Evolutionary conservation across 2,888 invertebrate species (phyloP).

Genomic region (Cerceris ruficornis): DNA sequence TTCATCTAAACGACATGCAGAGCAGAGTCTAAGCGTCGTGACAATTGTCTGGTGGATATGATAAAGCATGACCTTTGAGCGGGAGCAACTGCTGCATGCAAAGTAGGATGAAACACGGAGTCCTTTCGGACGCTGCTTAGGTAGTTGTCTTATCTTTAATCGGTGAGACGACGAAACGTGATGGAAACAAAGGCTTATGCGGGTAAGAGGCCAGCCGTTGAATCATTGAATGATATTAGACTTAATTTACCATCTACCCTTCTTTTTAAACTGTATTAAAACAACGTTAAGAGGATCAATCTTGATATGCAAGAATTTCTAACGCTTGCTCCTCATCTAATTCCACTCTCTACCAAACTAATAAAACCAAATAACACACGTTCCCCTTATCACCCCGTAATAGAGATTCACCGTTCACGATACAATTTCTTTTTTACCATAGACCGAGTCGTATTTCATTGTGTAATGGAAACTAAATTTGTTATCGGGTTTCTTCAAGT

Average conservation of each 20-base stretch:
- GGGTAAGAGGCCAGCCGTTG: neutral
- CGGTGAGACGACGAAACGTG: conserved; percentile 36
- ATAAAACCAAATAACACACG: neutral
- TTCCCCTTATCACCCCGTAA: neutral
- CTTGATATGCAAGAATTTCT: neutral
- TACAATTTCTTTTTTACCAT: neutral
- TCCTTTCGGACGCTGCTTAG: conserved; percentile 34
- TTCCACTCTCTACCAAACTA: neutral
- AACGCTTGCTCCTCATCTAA: neutral
- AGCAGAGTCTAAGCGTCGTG: conserved; percentile 10
- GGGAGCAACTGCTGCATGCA: conserved; percentile 33
- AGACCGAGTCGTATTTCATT: neutral
- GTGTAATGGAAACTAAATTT: neutral
- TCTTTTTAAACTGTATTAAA: neutral
- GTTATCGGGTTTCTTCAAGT: conserved; percentile 1
- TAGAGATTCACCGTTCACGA: neutral
- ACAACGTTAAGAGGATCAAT: neutral
- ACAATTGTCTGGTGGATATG: conserved; percentile 41
- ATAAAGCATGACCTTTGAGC: conserved; percentile 49
- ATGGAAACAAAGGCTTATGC: conserved; percentile 30
- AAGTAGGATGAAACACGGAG: conserved; percentile 30
- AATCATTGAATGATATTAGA: conserved; percentile 6
- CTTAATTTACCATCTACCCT: neutral
- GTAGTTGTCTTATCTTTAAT: conserved; percentile 52
- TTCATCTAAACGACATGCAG: conserved; percentile 17